Evolutionary conservation across 2,888 invertebrate species (phyloP), one percentile per base, ranked within the genome.

Genomic region (Zelleria hepariella): DNA sequence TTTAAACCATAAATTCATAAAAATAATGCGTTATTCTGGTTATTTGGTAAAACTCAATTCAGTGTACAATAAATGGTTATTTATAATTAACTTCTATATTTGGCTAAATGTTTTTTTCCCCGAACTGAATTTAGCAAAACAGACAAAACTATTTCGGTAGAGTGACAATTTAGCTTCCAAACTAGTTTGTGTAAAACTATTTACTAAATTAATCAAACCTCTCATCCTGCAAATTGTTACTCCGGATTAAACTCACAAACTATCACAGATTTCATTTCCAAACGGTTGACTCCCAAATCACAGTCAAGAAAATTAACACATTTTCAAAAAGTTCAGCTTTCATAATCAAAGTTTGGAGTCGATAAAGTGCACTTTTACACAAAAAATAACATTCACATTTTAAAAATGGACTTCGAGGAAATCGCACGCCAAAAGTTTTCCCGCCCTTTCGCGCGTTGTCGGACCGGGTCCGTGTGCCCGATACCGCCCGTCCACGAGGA

Each of bases 361-460:
- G n/a, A n/a, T n/a, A n/a, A n/a, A n/a, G n/a, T n/a, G n/a, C n/a
- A n/a, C n/a, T 18, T 26, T 26, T 26, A 26, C 26, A 26, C 10
- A 15, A 42, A 42, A 42, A 10, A 42, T 2, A 42, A 10, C 2
- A 15, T 42, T 42, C 32, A 42, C 32, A 42, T 10, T 42, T 42
- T 49, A 20, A 49, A 49, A 49, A 53, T 5, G n/a, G 32, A 5
- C 10, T 15, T 42, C 32, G 10, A 0, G 15, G 7, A 55, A 55
- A 4, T 18, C 15, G 20, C 52, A 24, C 55, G 55, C 32, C 15
- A 55, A 55, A 55, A 55, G 55, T 55, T 55, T 55, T 55, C 27
- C 26, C 55, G 27, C 55, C 18, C 20, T 55, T 55, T 55, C 24
- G 26, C 55, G 27, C 7, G 27, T 15, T 15, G 18, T 15, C 18